These are phyloP conservation scores for Eupeodes latifasciatus DNA, from an alignment of 2,888 invertebrate species.

Conservation along the genomic window DNA sequence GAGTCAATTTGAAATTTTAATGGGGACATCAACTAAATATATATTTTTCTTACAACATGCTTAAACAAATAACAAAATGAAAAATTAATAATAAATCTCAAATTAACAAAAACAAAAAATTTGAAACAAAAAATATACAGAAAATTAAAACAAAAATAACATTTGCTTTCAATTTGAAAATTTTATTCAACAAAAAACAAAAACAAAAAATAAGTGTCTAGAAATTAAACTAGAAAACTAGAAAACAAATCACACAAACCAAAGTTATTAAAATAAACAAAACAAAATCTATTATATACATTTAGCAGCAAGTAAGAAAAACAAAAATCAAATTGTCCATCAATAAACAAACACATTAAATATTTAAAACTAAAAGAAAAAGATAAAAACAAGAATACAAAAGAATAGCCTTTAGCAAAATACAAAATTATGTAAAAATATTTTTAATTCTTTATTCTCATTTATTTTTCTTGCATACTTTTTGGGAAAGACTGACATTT, in stretches of 20 bases:
- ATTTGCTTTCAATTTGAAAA: constrained; percentile 38
- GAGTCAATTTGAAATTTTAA: not conserved
- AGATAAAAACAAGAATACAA: constrained; percentile 17
- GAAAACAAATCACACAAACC: constrained; percentile 56
- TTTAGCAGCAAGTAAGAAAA: constrained; percentile 44
- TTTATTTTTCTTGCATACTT: constrained; percentile 48
- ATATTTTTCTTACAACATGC: constrained; percentile 54
- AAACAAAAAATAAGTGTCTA: constrained; percentile 67
- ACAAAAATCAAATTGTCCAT: constrained; percentile 66
- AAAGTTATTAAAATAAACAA: constrained; percentile 39
- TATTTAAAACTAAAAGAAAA: not conserved
- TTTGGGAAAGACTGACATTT: constrained; percentile 72
- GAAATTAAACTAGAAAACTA: constrained; percentile 65
- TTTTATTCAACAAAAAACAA: constrained; percentile 35
- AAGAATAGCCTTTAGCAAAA: constrained; percentile 61
- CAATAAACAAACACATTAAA: constrained; percentile 62
- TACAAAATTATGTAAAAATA: not conserved
- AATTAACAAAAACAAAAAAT: constrained; percentile 18
- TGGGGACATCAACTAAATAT: not conserved
- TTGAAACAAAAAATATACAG: constrained; percentile 27
- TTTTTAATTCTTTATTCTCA: constrained; percentile 17
- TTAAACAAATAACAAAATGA: constrained; percentile 38
- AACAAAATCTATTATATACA: constrained; percentile 32
- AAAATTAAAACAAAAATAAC: constrained; percentile 13
- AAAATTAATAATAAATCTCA: constrained; percentile 21